phyloP scores from a whole-genome alignment of 2,797 vertebrate species.

The Melanotaenia trifasciata region DNA sequence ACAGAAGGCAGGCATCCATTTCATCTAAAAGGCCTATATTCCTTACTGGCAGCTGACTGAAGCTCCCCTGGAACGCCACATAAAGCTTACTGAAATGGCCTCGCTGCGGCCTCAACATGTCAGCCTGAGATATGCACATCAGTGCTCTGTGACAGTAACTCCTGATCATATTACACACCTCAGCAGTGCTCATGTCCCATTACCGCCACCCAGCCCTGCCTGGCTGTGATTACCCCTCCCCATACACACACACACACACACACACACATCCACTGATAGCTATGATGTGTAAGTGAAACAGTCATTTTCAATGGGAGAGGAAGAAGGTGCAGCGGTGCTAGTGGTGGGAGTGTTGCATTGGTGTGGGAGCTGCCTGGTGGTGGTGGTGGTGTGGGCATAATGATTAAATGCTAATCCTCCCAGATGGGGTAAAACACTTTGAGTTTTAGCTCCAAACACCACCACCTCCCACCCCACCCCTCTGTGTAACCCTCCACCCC shows the following conservation, averaged over 20 bases:
- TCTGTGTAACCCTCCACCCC: constrained; percentile 27
- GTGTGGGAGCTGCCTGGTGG: constrained; percentile 50
- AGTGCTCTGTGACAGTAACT: constrained; percentile 79
- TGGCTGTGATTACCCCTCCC: constrained; percentile 64
- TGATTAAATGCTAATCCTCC: constrained; percentile 79
- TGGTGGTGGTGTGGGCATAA: constrained; percentile 34
- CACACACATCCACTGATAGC: constrained; percentile 53
- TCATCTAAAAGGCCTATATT: constrained; percentile 73
- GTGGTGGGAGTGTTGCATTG: constrained; percentile 45
- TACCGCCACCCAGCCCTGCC: constrained; percentile 68
- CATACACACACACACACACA: constrained; percentile 32
- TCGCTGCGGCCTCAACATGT: constrained; percentile 70
- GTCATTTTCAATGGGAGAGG: constrained; percentile 59
- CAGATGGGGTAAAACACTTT: constrained; percentile 64
- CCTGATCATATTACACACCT: constrained; percentile 83
- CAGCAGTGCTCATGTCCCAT: constrained; percentile 78
- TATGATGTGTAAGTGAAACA: constrained; percentile 73
- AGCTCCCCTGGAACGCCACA: constrained; percentile 67
- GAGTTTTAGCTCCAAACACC: constrained; percentile 66
- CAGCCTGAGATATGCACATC: constrained; percentile 81
- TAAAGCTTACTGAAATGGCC: constrained; percentile 78
- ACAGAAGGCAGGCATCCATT: constrained; percentile 73
- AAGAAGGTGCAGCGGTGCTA: constrained; percentile 39
- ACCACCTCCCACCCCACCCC: constrained; percentile 26
- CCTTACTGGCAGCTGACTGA: constrained; percentile 67